phyloP scores from a whole-genome alignment of 1,140 invertebrate genomes.

The Lasioglossum baleicum region DNA sequence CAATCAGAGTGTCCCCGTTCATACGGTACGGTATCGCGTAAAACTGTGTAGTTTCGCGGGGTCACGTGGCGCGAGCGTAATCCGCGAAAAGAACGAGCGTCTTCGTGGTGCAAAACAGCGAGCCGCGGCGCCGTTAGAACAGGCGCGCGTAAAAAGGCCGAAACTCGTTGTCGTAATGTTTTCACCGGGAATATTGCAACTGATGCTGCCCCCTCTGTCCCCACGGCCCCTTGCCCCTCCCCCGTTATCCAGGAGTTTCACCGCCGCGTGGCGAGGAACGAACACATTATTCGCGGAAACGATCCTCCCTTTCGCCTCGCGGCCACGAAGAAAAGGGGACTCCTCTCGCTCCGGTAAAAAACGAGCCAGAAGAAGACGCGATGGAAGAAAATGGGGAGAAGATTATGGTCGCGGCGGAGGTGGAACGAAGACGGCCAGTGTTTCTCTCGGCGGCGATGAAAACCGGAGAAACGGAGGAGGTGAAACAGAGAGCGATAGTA shows the following conservation, averaged over 20 bases:
- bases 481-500: no score
- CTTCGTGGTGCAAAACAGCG: slow-evolving; percentile 1
- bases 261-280: slow-evolving; percentile 39
- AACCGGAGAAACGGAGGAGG: slow-evolving; percentile 41
- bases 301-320: slow-evolving; percentile 62
- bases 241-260: slow-evolving; percentile 43
- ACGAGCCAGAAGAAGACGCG: slow-evolving; percentile 43
- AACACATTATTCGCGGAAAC: slow-evolving; percentile 63
- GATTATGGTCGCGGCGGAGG: slow-evolving; percentile 35
- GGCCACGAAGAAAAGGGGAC: slow-evolving; percentile 53
- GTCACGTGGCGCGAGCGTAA: slow-evolving; percentile 10
- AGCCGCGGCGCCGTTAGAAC: slow-evolving; percentile 29
- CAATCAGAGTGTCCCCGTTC: no score
- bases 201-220: slow-evolving; percentile 17
- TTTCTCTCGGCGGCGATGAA: slow-evolving; percentile 19
- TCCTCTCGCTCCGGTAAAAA: slow-evolving; percentile 46
- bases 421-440: slow-evolving; percentile 16
- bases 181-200: slow-evolving; percentile 50
- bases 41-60: not conserved
- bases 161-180: slow-evolving; percentile 51
- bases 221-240: not conserved
- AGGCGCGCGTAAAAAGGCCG: slow-evolving; percentile 30
- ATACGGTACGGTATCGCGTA: not conserved
- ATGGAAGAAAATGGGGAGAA: slow-evolving; percentile 45
- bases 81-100: not conserved